phyloP scores from a whole-genome alignment of 1,140 invertebrate genomes.

The Oedothorax gibbosus region DNA sequence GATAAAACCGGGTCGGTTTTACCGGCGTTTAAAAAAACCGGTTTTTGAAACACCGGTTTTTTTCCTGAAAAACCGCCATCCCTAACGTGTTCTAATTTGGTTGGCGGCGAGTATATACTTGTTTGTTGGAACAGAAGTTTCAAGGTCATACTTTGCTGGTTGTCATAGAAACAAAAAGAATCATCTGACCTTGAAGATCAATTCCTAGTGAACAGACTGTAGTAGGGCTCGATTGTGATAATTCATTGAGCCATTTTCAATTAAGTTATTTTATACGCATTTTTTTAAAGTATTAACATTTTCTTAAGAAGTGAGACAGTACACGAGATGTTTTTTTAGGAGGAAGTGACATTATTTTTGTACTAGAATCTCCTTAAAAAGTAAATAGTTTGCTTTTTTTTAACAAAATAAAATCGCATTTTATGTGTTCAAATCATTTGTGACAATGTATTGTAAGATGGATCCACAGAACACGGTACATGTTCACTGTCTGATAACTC shows the following conservation, averaged over 20 bases:
- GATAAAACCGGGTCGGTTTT: too few relatives aligned
- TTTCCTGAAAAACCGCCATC: too few relatives aligned
- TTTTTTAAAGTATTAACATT: conserved; percentile 27
- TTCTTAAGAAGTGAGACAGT: neutral
- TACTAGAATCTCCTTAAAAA: conserved; percentile 46
- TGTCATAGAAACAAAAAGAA: conserved; percentile 13
- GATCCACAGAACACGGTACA: too few relatives aligned
- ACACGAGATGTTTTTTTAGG: conserved; percentile 15
- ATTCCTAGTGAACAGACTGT: neutral
- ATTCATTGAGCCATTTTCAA: conserved; percentile 30
- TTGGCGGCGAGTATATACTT: too few relatives aligned
- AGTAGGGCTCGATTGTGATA: conserved; percentile 51
- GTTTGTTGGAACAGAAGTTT: neutral
- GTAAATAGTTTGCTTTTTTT: neutral
- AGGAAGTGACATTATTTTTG: conserved; percentile 45
- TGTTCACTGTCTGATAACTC: too few relatives aligned
- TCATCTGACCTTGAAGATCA: conserved; percentile 18
- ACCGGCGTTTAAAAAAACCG: too few relatives aligned
- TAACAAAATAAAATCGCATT: neutral
- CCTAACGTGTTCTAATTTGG: too few relatives aligned
- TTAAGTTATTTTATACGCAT: conserved; percentile 28
- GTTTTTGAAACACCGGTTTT: too few relatives aligned
- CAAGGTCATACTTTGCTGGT: neutral
- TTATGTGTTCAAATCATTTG: conserved; percentile 14
- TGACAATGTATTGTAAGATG: neutral